Evolutionary conservation across 2,888 invertebrate genomes (phyloP), one percentile per base, ranked within the genome.

Genomic region (Neocrepidodera transversa): DNA sequence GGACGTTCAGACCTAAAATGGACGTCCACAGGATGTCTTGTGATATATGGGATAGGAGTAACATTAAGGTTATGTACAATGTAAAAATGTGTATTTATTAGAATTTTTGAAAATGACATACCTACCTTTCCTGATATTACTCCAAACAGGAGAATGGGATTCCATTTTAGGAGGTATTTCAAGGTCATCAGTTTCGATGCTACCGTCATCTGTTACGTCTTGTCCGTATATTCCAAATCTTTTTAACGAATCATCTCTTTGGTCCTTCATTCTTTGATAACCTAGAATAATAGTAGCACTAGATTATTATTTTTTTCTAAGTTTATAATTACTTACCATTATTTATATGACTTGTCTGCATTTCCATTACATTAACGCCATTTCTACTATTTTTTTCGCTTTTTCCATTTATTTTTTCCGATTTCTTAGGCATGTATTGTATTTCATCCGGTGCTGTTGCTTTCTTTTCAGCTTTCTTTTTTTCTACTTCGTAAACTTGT

Each of bases 81-180:
- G 28, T 28, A 10, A 8, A 8, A 2, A 28, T 23, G 28, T 28
- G 28, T 28, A 17, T 4, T 42, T 42, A 2, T 14, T 14, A 26
- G 14, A 5, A 47, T 13, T 36, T 36, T 16, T 14, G 30, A 42
- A 58, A 42, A 28, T 14, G 17, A 36, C 45, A 16, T 62, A 56
- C 68, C 67, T 72, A 79, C 79, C 79, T 77, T 77, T 76, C 70
- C 76, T 69, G 40, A 79, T 77, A 65, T 78, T 74, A 63, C 79
- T 78, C 79, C 79, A 80, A 49, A 80, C 79, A 1, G 80, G 80
- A 1, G 78, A 78, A 64, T 80, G 79, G 42, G 71, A 65, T 52
- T 76, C 75, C 66, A 74, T 70, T 62, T 72, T 68, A 3, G 73
- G 74, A 10, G 72, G 71, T 11, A 73, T 58, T 26, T 71, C 74